Conservation (phyloP, 30 jellyfish, hydroid and myxozoan species). For the Aurelia aurita region DNA sequence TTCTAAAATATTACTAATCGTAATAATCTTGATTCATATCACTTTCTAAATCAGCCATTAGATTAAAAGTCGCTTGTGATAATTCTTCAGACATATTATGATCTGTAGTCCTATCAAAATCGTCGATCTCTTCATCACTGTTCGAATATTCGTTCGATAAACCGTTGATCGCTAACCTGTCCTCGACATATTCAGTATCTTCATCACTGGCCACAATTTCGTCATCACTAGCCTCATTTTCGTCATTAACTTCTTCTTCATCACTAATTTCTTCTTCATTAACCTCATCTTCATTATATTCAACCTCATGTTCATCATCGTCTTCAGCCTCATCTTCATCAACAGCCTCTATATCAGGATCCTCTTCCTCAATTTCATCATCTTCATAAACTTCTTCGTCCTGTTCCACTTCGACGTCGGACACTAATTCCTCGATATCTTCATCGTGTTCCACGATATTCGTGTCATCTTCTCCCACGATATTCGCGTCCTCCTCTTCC, state of each 20-base stretch:
- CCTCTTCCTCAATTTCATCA: constrained; percentile 18
- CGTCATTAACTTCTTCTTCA: constrained; percentile 9
- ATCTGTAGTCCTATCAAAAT: constrained; percentile 58
- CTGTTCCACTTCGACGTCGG: not conserved
- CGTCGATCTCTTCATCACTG: constrained; percentile 37
- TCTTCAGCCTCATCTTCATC: constrained; percentile 34
- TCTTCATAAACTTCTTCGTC: constrained; percentile 28
- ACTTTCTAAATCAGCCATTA: constrained; percentile 81
- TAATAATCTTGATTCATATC: constrained; percentile 55
- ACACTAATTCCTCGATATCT: constrained; percentile 2
- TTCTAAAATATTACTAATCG: not conserved
- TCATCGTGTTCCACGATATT: constrained; percentile 17
- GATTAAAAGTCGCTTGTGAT: constrained; percentile 74
- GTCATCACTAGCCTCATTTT: constrained; percentile 16
- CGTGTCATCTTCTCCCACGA: not conserved
- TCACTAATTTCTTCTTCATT: constrained; percentile 13
- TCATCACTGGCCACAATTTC: constrained; percentile 18
- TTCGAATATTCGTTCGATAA: constrained; percentile 8
- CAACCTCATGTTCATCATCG: constrained; percentile 14
- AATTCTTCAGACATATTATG: constrained; percentile 68
- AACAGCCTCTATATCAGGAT: constrained; percentile 13
- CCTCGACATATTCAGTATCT: not conserved
- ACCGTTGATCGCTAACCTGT: constrained; percentile 6
- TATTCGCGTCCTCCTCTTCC: not conserved
- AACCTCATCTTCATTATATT: constrained; percentile 44